Conservation (phyloP, 2,888 invertebrate species). For the Dysmachus trigonus region DNA sequence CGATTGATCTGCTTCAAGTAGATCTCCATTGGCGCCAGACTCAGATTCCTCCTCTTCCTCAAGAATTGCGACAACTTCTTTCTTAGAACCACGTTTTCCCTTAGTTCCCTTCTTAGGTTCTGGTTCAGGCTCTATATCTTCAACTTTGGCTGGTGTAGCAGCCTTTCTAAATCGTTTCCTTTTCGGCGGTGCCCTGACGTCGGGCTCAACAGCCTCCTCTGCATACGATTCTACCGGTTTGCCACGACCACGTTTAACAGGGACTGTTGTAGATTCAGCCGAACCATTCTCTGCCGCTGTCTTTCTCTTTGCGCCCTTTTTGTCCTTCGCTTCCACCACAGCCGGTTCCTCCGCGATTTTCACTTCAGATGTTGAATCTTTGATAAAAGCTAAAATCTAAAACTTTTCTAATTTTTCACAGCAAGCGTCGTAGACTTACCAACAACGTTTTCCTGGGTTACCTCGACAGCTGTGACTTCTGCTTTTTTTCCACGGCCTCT, state of each 20-base stretch:
- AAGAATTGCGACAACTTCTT: neutral
- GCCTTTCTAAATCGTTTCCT: neutral
- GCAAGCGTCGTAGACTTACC: neutral
- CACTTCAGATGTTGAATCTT: slow-evolving; percentile 11
- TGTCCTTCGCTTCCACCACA: neutral
- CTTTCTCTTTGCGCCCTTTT: neutral
- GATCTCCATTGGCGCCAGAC: slow-evolving; percentile 52
- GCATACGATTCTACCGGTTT: neutral
- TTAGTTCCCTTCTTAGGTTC: slow-evolving; percentile 26
- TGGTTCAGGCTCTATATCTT: neutral
- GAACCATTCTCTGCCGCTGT: slow-evolving; percentile 3
- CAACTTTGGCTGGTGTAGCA: neutral
- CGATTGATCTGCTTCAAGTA: slow-evolving; percentile 44
- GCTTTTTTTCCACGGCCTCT: slow-evolving; percentile 11
- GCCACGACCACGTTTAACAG: neutral
- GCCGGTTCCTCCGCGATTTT: neutral
- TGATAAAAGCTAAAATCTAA: neutral
- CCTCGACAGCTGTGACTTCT: neutral
- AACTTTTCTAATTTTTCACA: neutral
- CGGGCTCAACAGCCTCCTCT: neutral
- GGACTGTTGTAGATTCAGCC: neutral
- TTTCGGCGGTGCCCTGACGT: neutral
- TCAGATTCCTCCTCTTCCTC: slow-evolving; percentile 6
- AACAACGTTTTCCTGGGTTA: slow-evolving; percentile 12
- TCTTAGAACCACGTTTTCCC: slow-evolving; percentile 24